phyloP scores from a whole-genome alignment of 2,113 vertebrate genomes.

The Eretmochelys imbricata region DNA sequence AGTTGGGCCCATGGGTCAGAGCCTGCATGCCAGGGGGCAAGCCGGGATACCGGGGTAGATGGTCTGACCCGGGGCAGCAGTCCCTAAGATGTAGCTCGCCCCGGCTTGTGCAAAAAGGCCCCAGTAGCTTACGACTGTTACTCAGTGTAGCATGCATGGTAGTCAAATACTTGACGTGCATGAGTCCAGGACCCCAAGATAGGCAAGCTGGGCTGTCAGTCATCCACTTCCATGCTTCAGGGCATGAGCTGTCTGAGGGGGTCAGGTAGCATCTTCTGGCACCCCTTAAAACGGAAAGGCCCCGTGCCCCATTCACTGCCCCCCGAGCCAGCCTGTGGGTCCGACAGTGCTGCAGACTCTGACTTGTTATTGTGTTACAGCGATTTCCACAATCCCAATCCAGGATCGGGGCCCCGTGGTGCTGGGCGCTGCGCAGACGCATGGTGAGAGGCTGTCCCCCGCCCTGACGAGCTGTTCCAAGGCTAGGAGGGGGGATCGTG shows the following conservation, averaged over 20 bases:
- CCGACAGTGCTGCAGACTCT: background rate
- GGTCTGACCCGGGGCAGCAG: too few relatives aligned
- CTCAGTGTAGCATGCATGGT: too few relatives aligned
- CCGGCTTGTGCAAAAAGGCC: background rate
- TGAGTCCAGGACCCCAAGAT: too few relatives aligned
- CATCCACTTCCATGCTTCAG: background rate
- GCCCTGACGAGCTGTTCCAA: background rate
- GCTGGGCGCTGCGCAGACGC: background rate
- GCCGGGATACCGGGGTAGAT: too few relatives aligned
- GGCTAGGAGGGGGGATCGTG: background rate
- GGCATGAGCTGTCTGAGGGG: background rate
- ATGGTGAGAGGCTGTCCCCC: background rate
- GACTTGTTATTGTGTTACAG: background rate
- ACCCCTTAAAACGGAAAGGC: background rate
- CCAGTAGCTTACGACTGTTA: too few relatives aligned
- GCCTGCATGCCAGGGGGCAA: fast-evolving
- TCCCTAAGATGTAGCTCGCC: background rate
- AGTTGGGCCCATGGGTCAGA: background rate
- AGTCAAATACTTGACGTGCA: background rate
- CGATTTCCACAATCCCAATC: background rate
- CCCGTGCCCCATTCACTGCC: background rate
- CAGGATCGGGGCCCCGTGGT: background rate
- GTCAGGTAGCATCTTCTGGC: background rate
- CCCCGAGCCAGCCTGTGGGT: background rate
- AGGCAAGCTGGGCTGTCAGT: too few relatives aligned